Conservation (phyloP, 2,797 vertebrate species). For the Sus cebifrons region DNA sequence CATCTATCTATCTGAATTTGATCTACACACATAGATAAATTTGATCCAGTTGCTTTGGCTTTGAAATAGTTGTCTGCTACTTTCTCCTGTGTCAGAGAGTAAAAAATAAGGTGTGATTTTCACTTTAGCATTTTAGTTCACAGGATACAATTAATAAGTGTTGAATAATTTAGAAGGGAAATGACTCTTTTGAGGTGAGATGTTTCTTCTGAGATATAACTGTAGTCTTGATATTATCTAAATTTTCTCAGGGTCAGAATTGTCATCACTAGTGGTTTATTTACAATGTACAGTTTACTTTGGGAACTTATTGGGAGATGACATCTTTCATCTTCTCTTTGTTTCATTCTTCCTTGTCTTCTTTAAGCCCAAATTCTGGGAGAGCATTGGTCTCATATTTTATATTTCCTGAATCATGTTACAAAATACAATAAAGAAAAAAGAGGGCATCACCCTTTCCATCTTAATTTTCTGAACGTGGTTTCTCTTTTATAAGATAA, state of each 20-base stretch:
- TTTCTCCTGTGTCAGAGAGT: not conserved
- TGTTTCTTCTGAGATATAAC: conserved; percentile 59
- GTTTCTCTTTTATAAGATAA: conserved; percentile 34
- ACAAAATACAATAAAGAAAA: not conserved
- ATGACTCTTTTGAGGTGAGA: not conserved
- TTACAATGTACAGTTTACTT: conserved; percentile 7
- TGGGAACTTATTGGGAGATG: not conserved
- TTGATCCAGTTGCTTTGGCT: conserved; percentile 32
- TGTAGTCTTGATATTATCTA: conserved; percentile 30
- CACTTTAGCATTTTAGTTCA: conserved; percentile 59
- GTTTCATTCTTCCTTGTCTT: not conserved
- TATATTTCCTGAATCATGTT: conserved; percentile 34
- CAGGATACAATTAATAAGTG: conserved; percentile 4
- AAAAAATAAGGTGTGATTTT: conserved; percentile 15
- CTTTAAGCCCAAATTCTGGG: not conserved
- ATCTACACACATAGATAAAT: not conserved
- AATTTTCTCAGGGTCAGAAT: not conserved
- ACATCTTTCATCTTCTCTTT: not conserved
- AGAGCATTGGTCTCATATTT: not conserved
- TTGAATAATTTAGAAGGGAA: conserved; percentile 21
- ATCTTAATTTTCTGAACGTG: conserved; percentile 36
- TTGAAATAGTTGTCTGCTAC: conserved; percentile 9
- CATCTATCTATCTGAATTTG: not conserved
- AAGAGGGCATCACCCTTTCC: not conserved
- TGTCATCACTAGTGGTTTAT: not conserved